Conservation (phyloP, 2,113 vertebrate species). For the Strix aluco region DNA sequence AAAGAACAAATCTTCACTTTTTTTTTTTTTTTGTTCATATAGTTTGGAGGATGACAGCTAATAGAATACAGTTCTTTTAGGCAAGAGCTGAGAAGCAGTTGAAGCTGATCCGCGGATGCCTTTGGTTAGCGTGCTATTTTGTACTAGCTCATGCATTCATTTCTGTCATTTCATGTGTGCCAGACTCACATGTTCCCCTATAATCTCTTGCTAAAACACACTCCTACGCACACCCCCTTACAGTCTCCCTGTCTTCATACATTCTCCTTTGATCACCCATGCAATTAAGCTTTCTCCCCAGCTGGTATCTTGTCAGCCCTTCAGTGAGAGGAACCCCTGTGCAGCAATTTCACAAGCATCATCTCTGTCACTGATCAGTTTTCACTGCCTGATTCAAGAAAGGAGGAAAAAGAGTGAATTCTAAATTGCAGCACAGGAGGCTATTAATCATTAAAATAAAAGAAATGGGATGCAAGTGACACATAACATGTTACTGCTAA, state of each 20-base stretch:
- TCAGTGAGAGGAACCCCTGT: not conserved
- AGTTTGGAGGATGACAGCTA: not conserved
- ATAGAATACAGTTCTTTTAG: not conserved
- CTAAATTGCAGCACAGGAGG: not conserved
- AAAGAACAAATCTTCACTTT: not conserved
- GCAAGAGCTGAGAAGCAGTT: not conserved
- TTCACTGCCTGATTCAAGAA: not conserved
- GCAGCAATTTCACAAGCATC: not conserved
- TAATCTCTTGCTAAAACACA: slow-evolving; percentile 37
- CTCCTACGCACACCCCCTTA: not conserved
- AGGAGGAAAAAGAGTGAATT: not conserved
- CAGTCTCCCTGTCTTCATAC: not conserved
- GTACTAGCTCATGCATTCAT: not conserved
- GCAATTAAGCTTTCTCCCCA: slow-evolving; percentile 37
- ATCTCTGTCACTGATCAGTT: not conserved
- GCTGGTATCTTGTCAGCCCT: slow-evolving; percentile 13
- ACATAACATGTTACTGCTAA: not conserved
- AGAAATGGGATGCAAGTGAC: not conserved
- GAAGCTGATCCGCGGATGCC: not conserved
- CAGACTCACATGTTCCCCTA: not conserved
- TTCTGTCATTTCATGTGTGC: slow-evolving; percentile 26
- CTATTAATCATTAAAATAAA: slow-evolving; percentile 7
- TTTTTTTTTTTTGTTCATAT: not conserved
- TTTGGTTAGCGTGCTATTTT: not conserved
- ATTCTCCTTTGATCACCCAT: slow-evolving; percentile 20